Evolutionary conservation across 2,113 vertebrate species (phyloP).

Genomic region (Vidua macroura): DNA sequence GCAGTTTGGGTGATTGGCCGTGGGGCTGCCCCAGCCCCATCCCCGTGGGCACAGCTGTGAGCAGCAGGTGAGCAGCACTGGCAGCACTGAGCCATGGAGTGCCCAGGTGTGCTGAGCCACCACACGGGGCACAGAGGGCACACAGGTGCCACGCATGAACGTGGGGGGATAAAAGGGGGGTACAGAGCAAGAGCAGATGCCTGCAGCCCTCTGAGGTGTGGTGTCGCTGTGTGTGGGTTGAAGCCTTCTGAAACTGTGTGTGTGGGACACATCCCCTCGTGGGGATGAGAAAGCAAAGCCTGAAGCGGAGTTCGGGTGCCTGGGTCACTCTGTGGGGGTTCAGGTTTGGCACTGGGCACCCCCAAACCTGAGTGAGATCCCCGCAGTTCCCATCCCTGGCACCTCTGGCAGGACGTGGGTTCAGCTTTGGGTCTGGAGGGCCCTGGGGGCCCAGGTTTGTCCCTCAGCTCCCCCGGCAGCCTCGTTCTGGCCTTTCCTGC

Average conservation of each 20-base stretch:
- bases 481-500: not conserved
- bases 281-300: not conserved
- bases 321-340: not conserved
- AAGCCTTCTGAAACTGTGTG: not conserved
- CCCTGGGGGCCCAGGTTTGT: not conserved
- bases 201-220: not conserved
- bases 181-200: not conserved
- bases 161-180: not conserved
- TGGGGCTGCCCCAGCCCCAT: no score
- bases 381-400: not conserved
- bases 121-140: not conserved
- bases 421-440: not conserved
- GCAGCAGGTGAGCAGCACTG: not conserved
- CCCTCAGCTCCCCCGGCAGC: not conserved
- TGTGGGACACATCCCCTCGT: no score
- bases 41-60: no score
- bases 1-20: no score
- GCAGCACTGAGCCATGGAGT: not conserved
- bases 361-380: not conserved
- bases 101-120: not conserved
- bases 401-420: not conserved
- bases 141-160: no score
- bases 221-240: not conserved
- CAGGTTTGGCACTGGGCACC: not conserved
- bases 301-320: not conserved